Conservation (phyloP, 2,888 invertebrate species). For the Callyntrura sp. region DNA sequence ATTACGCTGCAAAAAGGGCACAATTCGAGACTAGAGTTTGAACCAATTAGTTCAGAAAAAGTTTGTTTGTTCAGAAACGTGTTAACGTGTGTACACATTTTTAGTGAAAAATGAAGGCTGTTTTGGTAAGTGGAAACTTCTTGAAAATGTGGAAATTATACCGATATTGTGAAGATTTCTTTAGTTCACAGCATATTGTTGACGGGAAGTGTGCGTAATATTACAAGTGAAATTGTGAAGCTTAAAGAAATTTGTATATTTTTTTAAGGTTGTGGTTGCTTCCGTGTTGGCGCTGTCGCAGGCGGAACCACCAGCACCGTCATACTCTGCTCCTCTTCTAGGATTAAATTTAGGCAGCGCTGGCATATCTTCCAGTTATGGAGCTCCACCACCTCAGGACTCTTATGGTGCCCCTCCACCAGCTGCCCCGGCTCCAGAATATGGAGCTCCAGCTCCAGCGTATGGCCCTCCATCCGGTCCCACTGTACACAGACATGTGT, state of each 20-base stretch:
- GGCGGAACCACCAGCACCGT: conserved; percentile 65
- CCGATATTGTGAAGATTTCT: not conserved
- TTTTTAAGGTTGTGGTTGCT: conserved; percentile 58
- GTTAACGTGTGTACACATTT: not conserved
- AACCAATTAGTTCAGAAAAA: conserved; percentile 39
- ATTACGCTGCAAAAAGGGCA: conserved; percentile 24
- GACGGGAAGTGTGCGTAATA: not conserved
- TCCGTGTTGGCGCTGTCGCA: conserved; percentile 57
- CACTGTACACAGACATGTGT: conserved; percentile 52
- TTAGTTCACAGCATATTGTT: not conserved
- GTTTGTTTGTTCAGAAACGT: conserved; percentile 10
- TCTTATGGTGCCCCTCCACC: conserved; percentile 48
- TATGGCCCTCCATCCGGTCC: conserved; percentile 47
- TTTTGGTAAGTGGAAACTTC: conserved; percentile 58
- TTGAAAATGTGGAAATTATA: conserved; percentile 24
- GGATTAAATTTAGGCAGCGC: conserved; percentile 28
- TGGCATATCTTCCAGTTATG: conserved; percentile 48
- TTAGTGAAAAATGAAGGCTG: conserved; percentile 64
- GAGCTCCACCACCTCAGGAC: conserved; percentile 54
- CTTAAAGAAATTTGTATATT: conserved; percentile 1
- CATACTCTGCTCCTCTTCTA: conserved; percentile 54
- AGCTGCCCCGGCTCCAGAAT: not conserved
- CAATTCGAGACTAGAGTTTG: conserved; percentile 46
- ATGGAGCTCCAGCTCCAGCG: conserved; percentile 61
- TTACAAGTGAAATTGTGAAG: not conserved